Conservation (phyloP, 1,140 invertebrate genomes). For the Mycetomoellerius zeteki region DNA sequence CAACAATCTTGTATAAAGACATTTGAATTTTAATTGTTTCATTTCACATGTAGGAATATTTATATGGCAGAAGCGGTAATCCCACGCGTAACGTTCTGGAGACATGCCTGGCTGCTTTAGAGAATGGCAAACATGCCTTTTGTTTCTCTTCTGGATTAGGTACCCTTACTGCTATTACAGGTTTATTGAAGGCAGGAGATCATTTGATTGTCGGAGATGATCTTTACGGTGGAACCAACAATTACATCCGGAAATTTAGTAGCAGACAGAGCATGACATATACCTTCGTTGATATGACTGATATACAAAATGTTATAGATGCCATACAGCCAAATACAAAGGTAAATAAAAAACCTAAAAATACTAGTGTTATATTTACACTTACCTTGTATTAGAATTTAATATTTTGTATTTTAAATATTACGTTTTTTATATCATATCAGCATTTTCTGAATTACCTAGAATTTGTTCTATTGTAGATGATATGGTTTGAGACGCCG, state of each 20-base stretch:
- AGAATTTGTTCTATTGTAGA: conserved; percentile 87
- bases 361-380: neutral
- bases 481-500: conserved; percentile 99
- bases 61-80: conserved; percentile 98
- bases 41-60: conserved; percentile 90
- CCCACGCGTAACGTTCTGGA: conserved; percentile 97
- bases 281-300: conserved; percentile 94
- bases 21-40: neutral
- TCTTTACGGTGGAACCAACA: conserved; percentile 97
- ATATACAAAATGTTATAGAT: conserved; percentile 90
- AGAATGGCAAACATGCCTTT: conserved; percentile 95
- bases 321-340: conserved; percentile 95
- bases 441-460: neutral
- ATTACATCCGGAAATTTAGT: conserved; percentile 89
- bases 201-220: conserved; percentile 97
- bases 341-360: conserved; percentile 84
- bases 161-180: conserved; percentile 92
- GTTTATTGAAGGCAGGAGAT: conserved; percentile 94
- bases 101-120: conserved; percentile 95
- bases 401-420: neutral
- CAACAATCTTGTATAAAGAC: neutral
- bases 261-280: conserved; percentile 90
- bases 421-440: neutral
- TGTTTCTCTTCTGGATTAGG: conserved; percentile 97
- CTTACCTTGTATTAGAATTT: conserved; percentile 21